Base-by-base conservation (phyloP, 2,888 invertebrate species). In the Stenurella melanura region DNA sequence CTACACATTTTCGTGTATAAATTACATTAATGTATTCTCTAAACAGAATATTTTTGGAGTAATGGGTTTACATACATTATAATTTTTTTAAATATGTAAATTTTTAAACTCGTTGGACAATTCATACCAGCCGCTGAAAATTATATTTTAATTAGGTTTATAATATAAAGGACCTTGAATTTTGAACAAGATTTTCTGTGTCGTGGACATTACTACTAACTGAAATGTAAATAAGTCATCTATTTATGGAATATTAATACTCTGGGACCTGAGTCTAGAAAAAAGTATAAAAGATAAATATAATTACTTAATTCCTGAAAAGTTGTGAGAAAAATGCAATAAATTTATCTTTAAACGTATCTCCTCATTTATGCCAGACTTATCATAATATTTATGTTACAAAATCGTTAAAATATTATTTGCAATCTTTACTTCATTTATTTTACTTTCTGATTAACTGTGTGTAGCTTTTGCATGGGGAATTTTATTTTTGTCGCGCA, bases 281-380 rank as follows among this genome's bases (percentile, higher is more conserved):
- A 61, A 15, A 4, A 17, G 21, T 61, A 61, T 64, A 26, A 64
- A 64, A 64, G 11, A 64, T 38, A 42, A 38, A 64, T 64, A 64
- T 64, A n/a, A n/a, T 38, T 30, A 21, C 34, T 63, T 34, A 63
- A 63, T 63, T 63, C 63, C 34, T n/a, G n/a, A 34, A 30, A 61
- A 15, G 21, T 38, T 21, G 60, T 21, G 21, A 42, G 18, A 38
- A 69, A 70, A 50, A 30, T 69, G 70, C 42, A 70, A 70, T 60
- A 70, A 70, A 70, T 70, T 56, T 70, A 70, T 60, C 70, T 70
- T 19, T 70, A 60, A 42, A 60, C 70, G 21, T 19, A 70, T 68
- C 30, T 42, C 38, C 70, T 42, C 42, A 21, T 60, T 70, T 60
- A 60, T 70, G 42, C 19, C 50, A 17, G 38, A 19, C 9, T 42